Percentiles rank a stretch among this genome's conserved stretches.
phyloP scores from a whole-genome alignment of 2,113 vertebrate species.

The Ctenodactylus gundi region DNA sequence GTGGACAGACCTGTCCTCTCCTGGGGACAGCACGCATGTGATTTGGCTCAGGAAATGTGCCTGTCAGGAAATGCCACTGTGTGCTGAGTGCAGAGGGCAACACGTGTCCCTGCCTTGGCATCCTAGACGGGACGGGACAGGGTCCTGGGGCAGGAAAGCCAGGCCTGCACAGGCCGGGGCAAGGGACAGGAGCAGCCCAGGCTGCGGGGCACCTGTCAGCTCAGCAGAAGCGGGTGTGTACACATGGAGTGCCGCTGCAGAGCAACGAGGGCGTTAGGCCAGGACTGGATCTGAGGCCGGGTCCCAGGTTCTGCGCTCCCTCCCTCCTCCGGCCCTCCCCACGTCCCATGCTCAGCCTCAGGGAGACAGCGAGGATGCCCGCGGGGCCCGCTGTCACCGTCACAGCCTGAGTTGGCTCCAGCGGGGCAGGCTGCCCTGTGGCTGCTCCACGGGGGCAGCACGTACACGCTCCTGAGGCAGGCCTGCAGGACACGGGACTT shows the following conservation, averaged over 20 bases:
- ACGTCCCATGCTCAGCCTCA: too few relatives aligned
- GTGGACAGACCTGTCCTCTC: neutral
- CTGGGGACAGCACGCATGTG: too few relatives aligned
- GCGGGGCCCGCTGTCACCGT: too few relatives aligned
- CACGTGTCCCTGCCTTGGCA: neutral
- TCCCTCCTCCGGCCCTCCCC: neutral
- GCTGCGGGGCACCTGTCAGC: neutral
- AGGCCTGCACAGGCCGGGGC: neutral
- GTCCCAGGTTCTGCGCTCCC: too few relatives aligned
- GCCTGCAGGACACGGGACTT: constrained; percentile 53
- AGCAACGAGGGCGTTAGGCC: too few relatives aligned
- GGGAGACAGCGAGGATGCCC: too few relatives aligned
- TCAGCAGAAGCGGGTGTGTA: neutral
- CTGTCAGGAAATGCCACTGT: neutral
- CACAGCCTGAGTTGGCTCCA: fast-evolving
- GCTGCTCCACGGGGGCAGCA: neutral
- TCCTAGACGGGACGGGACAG: neutral
- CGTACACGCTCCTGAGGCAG: constrained; percentile 33
- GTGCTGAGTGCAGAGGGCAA: neutral
- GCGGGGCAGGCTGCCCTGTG: fast-evolving
- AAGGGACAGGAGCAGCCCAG: neutral
- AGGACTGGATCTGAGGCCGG: neutral
- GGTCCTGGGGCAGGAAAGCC: neutral
- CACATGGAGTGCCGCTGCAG: too few relatives aligned
- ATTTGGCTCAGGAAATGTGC: neutral